Evolutionary conservation across 2,113 vertebrate genomes (phyloP), one percentile per base, ranked within the genome.

Genomic region (Mionectes macconnelli): DNA sequence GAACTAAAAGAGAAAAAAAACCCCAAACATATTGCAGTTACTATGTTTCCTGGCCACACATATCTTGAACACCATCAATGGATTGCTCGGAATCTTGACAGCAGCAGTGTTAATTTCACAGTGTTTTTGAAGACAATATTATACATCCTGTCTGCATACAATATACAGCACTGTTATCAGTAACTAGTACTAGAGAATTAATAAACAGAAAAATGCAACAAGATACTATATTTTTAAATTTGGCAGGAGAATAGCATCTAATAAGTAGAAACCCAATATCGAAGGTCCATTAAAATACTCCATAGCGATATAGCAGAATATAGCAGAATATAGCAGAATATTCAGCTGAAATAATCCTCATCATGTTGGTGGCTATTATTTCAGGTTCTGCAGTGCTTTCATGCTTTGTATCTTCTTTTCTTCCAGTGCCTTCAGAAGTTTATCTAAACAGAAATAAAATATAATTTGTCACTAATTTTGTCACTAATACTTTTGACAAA

Each of bases 331-430:
- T 72, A 84, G 70, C 37, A 84, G 12, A 44, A 77, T 70, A 91
- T 59, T 72, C 63, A 78, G 50, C 40, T 40, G 73, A 67, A 94
- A 70, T 62, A 83, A 82, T 78, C 68, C 64, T 95, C 47, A 64
- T 70, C 39, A 24, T 27, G 70, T 24, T 49, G 92, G 63, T 53
- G 81, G 60, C 14, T 72, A 53, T 92, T 97, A 97, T 94, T 97
- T 97, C 87, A 91, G 83, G 60, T 92, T 92, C 63, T 96, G 96
- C 78, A 75, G 92, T 83, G 90, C 94, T 96, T 96, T 97, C 85
- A 98, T 70, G 81, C 76, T 70, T 95, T 97, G 85, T 79, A 97
- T 96, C 94, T 98, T 98, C 87, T 98, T 97, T 76, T 98, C 98
- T 92, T 97, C 97, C 42, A 97, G 67, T 17, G 97, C 94, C 87